Conservation (phyloP, 2,888 invertebrate species). For the Masnerella sp. region DNA sequence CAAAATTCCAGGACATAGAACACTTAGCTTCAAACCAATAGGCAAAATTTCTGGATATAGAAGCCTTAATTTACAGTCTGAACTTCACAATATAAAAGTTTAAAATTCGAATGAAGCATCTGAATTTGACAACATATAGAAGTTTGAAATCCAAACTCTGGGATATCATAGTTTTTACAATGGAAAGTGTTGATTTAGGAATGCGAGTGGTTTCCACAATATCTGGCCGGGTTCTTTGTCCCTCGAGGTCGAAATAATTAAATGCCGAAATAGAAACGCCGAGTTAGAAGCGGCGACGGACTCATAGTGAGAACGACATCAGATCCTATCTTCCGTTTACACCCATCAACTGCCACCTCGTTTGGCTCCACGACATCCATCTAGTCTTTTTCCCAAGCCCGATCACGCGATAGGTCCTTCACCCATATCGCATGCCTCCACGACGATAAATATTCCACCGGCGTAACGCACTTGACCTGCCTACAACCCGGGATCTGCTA, state of each 20-base stretch:
- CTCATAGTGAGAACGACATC: constrained; percentile 62
- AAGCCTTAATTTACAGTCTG: too few species aligned
- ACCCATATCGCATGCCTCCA: constrained; percentile 39
- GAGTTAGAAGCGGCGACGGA: constrained; percentile 48
- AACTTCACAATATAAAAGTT: too few species aligned
- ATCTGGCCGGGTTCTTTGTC: constrained; percentile 67
- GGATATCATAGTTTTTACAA: too few species aligned
- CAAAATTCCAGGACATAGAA: too few species aligned
- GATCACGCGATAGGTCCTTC: constrained; percentile 51
- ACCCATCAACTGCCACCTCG: constrained; percentile 74
- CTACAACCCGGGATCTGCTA: constrained; percentile 21
- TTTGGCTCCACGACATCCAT: constrained; percentile 66
- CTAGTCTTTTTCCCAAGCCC: constrained; percentile 54
- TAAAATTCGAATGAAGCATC: too few species aligned
- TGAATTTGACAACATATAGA: too few species aligned
- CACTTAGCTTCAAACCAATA: too few species aligned
- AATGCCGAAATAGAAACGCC: constrained; percentile 65
- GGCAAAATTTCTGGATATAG: too few species aligned
- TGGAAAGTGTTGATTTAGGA: too few species aligned
- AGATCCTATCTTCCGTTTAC: constrained; percentile 75
- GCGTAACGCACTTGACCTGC: constrained; percentile 31
- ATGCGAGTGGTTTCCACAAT: constrained; percentile 55
- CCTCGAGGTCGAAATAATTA: constrained; percentile 71
- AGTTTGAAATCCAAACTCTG: too few species aligned
- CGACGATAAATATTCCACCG: constrained; percentile 41